phyloP scores from a whole-genome alignment of 2,113 vertebrate genomes.

The Patagioenas fasciata region DNA sequence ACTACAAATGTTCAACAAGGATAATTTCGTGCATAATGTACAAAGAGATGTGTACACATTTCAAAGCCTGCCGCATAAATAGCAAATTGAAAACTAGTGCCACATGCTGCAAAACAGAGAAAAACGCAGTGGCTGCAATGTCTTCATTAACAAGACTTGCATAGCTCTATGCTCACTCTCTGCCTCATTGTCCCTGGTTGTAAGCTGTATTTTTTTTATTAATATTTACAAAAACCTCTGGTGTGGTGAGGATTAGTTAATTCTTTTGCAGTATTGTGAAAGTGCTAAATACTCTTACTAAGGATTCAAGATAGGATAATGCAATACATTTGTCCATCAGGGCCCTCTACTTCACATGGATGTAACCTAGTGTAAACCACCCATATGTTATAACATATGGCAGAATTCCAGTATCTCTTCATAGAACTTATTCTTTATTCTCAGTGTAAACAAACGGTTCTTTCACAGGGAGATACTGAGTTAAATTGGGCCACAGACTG shows the following conservation, averaged over 20 bases:
- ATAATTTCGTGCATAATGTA: background rate
- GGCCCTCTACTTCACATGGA: background rate
- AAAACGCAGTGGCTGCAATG: background rate
- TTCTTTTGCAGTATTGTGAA: background rate
- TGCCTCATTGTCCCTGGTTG: background rate
- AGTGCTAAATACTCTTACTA: background rate
- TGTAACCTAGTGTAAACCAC: conserved; percentile 11
- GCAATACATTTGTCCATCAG: background rate
- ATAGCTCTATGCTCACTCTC: background rate
- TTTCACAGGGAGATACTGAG: conserved; percentile 25
- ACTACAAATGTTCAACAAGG: background rate
- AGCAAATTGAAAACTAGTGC: background rate
- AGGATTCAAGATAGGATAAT: background rate
- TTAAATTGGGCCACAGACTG: conserved; percentile 32
- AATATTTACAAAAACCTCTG: background rate
- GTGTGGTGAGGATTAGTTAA: background rate
- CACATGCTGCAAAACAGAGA: background rate
- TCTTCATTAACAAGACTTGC: background rate
- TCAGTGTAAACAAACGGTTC: conserved; percentile 13
- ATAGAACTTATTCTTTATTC: conserved; percentile 20
- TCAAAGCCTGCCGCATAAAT: background rate
- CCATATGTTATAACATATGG: conserved; percentile 60
- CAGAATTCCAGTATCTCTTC: conserved; percentile 22
- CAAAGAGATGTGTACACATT: background rate
- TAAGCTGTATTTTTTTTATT: background rate